Evolutionary conservation across 2,888 invertebrate species (phyloP).

Genomic region (Leptinotarsa haldemani): DNA sequence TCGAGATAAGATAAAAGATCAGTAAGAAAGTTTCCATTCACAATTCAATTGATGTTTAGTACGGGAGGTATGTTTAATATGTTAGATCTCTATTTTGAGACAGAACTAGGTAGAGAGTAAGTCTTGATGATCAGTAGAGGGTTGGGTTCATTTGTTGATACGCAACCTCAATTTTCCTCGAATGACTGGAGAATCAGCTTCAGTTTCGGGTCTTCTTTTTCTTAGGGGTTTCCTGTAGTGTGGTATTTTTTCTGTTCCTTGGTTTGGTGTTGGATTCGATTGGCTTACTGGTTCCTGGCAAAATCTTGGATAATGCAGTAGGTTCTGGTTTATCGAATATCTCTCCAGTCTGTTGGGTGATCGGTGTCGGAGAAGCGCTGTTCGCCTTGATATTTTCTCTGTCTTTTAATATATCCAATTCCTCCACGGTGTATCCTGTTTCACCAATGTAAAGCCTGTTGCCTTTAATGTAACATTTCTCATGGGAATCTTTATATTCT

Average conservation of each 20-base stretch:
- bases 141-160: no score
- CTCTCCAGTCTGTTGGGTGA: not conserved
- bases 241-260: not conserved
- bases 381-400: conserved; percentile 1
- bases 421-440: not conserved
- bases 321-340: conserved; percentile 11
- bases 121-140: no score
- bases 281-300: not conserved
- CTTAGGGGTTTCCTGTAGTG: conserved; percentile 7
- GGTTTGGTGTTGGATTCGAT: not conserved
- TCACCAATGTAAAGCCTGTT: conserved; percentile 2
- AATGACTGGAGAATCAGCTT: no score
- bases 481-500: conserved; percentile 19
- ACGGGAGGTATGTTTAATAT: conserved; percentile 12
- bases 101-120: no score
- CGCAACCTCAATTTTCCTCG: no score
- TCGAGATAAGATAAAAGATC: conserved; percentile 18
- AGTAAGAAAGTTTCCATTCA: not conserved
- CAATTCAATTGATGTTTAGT: conserved; percentile 13
- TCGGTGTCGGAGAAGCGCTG: not conserved
- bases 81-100: not conserved
- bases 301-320: not conserved
- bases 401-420: not conserved
- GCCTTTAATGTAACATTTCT: not conserved
- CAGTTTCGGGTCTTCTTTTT: not conserved